phyloP scores from a whole-genome alignment of 2,888 invertebrate genomes.

The Uropetala carovei region DNA sequence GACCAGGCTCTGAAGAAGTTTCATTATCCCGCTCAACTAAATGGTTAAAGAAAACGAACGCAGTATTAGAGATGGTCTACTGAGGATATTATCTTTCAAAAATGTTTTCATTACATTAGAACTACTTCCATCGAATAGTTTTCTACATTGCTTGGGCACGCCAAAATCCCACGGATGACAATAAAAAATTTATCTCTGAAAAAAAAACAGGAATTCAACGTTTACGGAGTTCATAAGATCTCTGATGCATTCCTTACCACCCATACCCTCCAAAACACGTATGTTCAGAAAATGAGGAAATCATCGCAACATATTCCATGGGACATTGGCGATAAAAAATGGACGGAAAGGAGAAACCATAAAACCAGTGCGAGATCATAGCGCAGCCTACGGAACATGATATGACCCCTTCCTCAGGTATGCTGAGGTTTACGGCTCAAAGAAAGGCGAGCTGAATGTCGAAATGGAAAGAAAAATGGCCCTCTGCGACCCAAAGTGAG shows the following conservation, averaged over 20 bases:
- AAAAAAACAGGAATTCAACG: slow-evolving; percentile 29
- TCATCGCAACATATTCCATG: slow-evolving; percentile 41
- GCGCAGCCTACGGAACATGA: background rate
- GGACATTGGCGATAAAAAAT: slow-evolving; percentile 58
- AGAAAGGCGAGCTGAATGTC: slow-evolving; percentile 24
- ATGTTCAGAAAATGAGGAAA: slow-evolving; percentile 36
- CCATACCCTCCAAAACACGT: background rate
- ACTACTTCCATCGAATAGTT: background rate
- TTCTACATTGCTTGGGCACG: background rate
- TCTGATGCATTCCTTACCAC: background rate
- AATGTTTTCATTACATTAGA: background rate
- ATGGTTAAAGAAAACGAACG: too few species aligned
- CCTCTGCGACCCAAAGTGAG: background rate
- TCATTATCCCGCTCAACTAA: too few species aligned
- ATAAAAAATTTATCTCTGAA: background rate
- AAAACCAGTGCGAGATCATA: slow-evolving; percentile 35
- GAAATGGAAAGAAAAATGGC: background rate
- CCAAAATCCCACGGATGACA: background rate
- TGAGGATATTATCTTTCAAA: background rate
- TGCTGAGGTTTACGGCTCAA: slow-evolving; percentile 17
- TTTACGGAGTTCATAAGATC: background rate
- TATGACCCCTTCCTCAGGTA: slow-evolving; percentile 31
- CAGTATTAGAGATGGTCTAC: too few species aligned
- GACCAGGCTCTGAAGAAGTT: background rate
- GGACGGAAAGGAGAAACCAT: slow-evolving; percentile 7